Percentiles rank a stretch among this genome's conserved stretches.
Evolutionary conservation across 2,797 vertebrate species (phyloP).

Genomic region (Serranus cabrilla): DNA sequence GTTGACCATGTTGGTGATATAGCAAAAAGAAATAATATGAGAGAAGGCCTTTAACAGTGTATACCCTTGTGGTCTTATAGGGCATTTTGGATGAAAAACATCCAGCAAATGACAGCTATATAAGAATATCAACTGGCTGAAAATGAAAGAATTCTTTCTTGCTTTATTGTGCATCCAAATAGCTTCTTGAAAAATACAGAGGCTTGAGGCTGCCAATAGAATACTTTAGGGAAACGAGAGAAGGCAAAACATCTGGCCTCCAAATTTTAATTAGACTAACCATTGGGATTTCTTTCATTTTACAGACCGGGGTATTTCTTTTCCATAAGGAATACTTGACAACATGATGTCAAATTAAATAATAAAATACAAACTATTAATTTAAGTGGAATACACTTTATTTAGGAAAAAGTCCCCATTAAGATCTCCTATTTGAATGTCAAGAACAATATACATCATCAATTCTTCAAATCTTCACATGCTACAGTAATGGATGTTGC

Average conservation of each 20-base stretch:
- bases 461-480: slow-evolving; percentile 4
- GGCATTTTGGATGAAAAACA: slow-evolving; percentile 49
- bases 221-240: slow-evolving; percentile 79
- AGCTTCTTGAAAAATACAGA: slow-evolving; percentile 78
- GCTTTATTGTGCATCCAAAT: slow-evolving; percentile 87
- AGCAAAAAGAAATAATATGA: slow-evolving; percentile 33
- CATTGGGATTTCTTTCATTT: slow-evolving; percentile 82
- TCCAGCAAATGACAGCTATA: slow-evolving; percentile 65
- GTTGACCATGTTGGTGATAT: slow-evolving; percentile 44
- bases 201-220: slow-evolving; percentile 78
- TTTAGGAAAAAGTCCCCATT: slow-evolving; percentile 29
- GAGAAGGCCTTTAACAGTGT: slow-evolving; percentile 36
- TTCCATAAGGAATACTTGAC: slow-evolving; percentile 74
- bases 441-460: neutral
- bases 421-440: slow-evolving; percentile 12
- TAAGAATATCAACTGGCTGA: slow-evolving; percentile 78
- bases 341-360: slow-evolving; percentile 66
- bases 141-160: slow-evolving; percentile 81
- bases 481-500: neutral
- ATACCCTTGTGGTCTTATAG: slow-evolving; percentile 42
- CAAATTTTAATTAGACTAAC: slow-evolving; percentile 86
- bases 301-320: slow-evolving; percentile 62
- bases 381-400: slow-evolving; percentile 46
- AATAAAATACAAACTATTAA: slow-evolving; percentile 46
- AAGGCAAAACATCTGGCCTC: slow-evolving; percentile 87